Evolutionary conservation across 2,888 invertebrate species (phyloP), one percentile per base, ranked within the genome.

Genomic region (Aphidius colemani): DNA sequence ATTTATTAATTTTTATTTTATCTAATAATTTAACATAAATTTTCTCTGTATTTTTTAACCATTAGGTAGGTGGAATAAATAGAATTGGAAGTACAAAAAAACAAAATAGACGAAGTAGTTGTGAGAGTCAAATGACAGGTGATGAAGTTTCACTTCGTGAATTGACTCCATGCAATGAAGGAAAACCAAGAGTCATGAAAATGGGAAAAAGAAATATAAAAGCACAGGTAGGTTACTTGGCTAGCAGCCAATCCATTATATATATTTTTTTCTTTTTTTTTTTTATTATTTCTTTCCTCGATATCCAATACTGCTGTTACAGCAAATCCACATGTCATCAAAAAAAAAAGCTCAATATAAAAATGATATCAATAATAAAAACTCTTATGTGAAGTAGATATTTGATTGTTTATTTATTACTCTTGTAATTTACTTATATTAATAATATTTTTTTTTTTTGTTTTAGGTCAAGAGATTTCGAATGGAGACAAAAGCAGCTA

Each of bases 401-500:
- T 18, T 11, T 11, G 1, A 11, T 41, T 40, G 41, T 46, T 41
- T 49, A 9, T 10, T 53, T 11, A 7, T 46, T 41, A 48, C 44
- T 30, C 7, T 51, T 51, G 5, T 30, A 3, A 30, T 30, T 30
- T 30, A 30, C 5, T 30, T 30, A 30, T 30, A 30, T 30, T 30
- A 5, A 30, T 30, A 30, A 18, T 18, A 18, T 18, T 18, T 18
- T 58, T 55, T 44, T 45, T 11, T 45, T 18, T 6, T n/a, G 44
- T 66, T 60, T 10, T 69, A 82, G 81, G 94, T 95, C 68, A 94
- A 94, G 80, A 89, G 95, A 56, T 95, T 95, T 81, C 88, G 93
- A 6, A 95, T 95, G 91, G 97, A 98, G 82, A 96, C 96, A 0
- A 97, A 97, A 84, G 97, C 97, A 0, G 96, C 97, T 2, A 97